Percentiles rank a stretch among this genome's conserved stretches.
Evolutionary conservation across 2,888 invertebrate species (phyloP).

Genomic region (Idaea dimidiata): DNA sequence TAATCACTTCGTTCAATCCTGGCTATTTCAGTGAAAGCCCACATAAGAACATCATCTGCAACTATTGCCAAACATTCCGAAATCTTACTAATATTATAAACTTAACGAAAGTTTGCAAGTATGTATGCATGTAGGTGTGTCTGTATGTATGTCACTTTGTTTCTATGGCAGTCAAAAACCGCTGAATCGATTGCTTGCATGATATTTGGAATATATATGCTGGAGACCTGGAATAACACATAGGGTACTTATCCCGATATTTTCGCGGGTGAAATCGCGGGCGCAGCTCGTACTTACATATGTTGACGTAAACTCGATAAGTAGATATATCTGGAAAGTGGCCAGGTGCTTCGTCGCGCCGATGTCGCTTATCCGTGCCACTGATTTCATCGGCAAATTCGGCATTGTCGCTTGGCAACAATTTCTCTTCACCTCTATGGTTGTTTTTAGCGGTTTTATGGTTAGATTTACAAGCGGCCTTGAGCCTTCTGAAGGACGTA

Average conservation of each 20-base stretch:
- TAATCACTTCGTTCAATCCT: neutral
- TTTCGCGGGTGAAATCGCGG: too few relatives aligned
- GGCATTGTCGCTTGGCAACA: neutral
- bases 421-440: neutral
- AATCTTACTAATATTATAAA: too few relatives aligned
- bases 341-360: conserved; percentile 42
- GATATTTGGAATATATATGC: too few relatives aligned
- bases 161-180: too few relatives aligned
- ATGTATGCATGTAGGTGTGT: too few relatives aligned
- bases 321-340: conserved; percentile 39
- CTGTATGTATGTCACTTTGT: too few relatives aligned
- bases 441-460: neutral
- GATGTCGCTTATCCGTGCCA: conserved; percentile 10
- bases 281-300: conserved; percentile 63
- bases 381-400: conserved; percentile 2
- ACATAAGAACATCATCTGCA: conserved; percentile 15
- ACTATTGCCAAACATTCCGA: conserved; percentile 50
- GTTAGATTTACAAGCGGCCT: neutral
- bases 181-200: too few relatives aligned
- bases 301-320: conserved; percentile 50
- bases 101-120: too few relatives aligned
- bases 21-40: conserved; percentile 15
- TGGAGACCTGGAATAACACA: too few relatives aligned
- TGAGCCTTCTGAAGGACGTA: neutral
- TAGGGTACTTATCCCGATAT: too few relatives aligned